Conservation (phyloP, 2,113 vertebrate genomes). For the Dipodomys ordii region DNA sequence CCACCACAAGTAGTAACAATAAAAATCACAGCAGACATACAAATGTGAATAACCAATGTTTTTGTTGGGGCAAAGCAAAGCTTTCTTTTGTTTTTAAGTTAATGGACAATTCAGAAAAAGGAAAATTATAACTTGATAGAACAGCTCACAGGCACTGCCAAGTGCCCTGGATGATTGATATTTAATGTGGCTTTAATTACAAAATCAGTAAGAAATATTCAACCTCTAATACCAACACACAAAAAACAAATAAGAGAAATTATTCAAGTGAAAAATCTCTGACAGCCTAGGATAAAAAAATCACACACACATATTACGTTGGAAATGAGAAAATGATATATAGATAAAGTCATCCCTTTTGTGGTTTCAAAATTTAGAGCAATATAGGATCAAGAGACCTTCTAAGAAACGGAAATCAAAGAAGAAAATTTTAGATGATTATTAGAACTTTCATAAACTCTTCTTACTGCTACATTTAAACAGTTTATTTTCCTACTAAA, state of each 20-base stretch:
- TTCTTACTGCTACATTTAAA: constrained; percentile 28
- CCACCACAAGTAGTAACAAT: background rate
- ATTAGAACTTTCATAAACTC: background rate
- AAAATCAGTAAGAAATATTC: constrained; percentile 63
- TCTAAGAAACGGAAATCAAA: constrained; percentile 33
- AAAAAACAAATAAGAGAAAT: constrained; percentile 20
- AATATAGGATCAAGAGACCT: constrained; percentile 9
- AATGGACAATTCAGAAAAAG: background rate
- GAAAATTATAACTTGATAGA: constrained; percentile 42
- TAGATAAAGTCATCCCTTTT: constrained; percentile 23
- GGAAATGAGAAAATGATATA: constrained; percentile 47
- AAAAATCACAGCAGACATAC: background rate
- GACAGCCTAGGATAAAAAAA: background rate
- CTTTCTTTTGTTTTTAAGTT: constrained; percentile 28
- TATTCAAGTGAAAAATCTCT: constrained; percentile 22
- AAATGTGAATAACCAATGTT: background rate
- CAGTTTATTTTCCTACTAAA: background rate
- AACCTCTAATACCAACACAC: background rate
- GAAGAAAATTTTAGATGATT: background rate
- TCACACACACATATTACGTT: background rate
- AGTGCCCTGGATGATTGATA: background rate
- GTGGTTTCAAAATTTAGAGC: constrained; percentile 28
- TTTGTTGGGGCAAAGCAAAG: background rate
- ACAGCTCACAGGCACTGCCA: background rate
- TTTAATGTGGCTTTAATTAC: constrained; percentile 49